Evolutionary conservation across 2,797 vertebrate species (phyloP), one percentile per base, ranked within the genome.

Genomic region (Tragelaphus eurycerus): DNA sequence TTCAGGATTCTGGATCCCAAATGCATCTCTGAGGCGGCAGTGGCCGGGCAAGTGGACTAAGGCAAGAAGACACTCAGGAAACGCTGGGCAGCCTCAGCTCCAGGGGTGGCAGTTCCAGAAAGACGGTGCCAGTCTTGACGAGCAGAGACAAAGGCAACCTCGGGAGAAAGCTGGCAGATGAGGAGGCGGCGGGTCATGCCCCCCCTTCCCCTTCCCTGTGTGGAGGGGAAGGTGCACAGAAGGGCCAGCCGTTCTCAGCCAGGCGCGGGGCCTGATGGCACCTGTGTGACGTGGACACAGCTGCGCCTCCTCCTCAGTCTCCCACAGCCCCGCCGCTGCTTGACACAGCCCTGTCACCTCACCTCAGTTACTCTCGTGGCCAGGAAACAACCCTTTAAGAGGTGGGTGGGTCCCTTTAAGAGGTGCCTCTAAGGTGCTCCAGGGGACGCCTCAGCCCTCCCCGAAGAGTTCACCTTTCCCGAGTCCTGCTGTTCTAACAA

Each of bases 81-180:
- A 55, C 64, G 13, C 3, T 64, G 48, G 16, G 43, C 21, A 90
- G 64, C 12, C 86, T 62, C 89, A 50, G 48, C 57, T 76, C 82
- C 9, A 29, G 87, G 34, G 57, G 43, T 14, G 1, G 71, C 64
- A 17, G n/a, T 38, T 43, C 76, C 59, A 60, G 54, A 67, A 23
- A 82, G 23, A 88, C 2, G 50, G 43, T 19, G 55, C 46, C 60
- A 60, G n/a, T 15, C 64, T 16, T 34, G n/a, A 86, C 5, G 2
- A 89, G 90, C 31, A 81, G 71, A 79, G 27, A 93, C 57, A 67
- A 91, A 89, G 52, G 34, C 21, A 38, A 50, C 52, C 67, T 60
- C 57, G 46, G 82, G 52, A 81, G 83, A 95, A 74, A 78, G 54
- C 17, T 38, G 50, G 71, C 43, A 62, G 95, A 74, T 52, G 78